Conservation (phyloP, 2,888 invertebrate species). For the Eupithecia vulgata region DNA sequence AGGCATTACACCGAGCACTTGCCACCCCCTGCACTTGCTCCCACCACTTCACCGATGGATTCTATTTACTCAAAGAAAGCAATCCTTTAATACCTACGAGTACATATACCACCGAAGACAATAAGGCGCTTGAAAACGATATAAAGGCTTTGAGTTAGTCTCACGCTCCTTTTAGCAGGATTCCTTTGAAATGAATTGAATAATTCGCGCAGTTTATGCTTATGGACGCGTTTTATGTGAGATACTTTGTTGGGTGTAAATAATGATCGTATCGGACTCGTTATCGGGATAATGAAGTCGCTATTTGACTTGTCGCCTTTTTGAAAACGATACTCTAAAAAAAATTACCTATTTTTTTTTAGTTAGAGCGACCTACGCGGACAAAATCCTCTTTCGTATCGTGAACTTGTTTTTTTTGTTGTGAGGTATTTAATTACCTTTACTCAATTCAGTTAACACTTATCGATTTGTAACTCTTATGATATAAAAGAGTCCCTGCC, state of each 20-base stretch:
- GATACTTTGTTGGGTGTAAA: slow-evolving; percentile 70
- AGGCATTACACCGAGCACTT: slow-evolving; percentile 77
- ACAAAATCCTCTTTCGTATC: background rate
- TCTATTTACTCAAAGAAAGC: slow-evolving; percentile 84
- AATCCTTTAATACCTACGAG: slow-evolving; percentile 75
- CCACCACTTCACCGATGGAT: slow-evolving; percentile 78
- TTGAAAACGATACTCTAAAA: too few species aligned
- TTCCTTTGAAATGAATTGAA: slow-evolving; percentile 84
- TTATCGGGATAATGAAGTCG: slow-evolving; percentile 50
- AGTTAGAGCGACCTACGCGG: background rate
- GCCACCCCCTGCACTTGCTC: slow-evolving; percentile 74
- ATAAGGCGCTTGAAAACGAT: slow-evolving; percentile 81
- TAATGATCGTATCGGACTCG: slow-evolving; percentile 57
- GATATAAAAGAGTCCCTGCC: background rate
- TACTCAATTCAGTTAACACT: background rate
- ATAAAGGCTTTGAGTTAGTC: slow-evolving; percentile 84
- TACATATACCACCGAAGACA: slow-evolving; percentile 82
- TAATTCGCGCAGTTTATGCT: slow-evolving; percentile 80
- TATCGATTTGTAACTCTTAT: background rate
- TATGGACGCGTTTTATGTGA: slow-evolving; percentile 68
- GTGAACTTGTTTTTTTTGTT: background rate
- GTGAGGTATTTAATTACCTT: background rate
- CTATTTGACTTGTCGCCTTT: slow-evolving; percentile 23
- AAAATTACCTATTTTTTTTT: too few species aligned
- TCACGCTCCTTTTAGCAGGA: slow-evolving; percentile 79